A percentile compares a stretch with the other conserved stretches of the same genome.
phyloP scores from a whole-genome alignment of 1,140 invertebrate species.

The Drosophila sp. region DNA sequence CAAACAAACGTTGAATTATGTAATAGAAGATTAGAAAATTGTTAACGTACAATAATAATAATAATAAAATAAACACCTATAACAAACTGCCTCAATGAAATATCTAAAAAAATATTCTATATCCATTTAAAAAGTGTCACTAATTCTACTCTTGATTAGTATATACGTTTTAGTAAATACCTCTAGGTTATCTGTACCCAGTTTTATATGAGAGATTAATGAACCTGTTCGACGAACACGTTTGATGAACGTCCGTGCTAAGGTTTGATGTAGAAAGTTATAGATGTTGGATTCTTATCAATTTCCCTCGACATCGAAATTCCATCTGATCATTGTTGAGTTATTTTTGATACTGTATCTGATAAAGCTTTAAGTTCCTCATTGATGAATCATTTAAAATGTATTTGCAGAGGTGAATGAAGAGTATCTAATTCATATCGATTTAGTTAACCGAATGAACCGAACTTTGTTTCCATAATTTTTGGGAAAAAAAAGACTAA shows the following conservation, averaged over 20 bases:
- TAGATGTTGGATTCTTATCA: neutral
- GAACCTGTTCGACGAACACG: neutral
- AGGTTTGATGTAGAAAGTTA: neutral
- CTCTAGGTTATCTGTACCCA: neutral
- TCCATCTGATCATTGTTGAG: neutral
- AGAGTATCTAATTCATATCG: too few relatives aligned
- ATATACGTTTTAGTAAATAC: too few relatives aligned
- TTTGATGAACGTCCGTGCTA: neutral
- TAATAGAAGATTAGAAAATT: conserved; percentile 18
- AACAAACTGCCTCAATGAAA: conserved; percentile 38
- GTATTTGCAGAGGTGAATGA: too few relatives aligned
- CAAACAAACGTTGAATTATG: conserved; percentile 29
- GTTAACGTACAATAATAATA: conserved; percentile 7
- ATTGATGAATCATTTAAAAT: too few relatives aligned
- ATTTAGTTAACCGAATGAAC: too few relatives aligned
- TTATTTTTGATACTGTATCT: too few relatives aligned
- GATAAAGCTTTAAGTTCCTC: too few relatives aligned
- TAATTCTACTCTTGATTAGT: too few relatives aligned
- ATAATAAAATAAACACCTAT: conserved; percentile 18
- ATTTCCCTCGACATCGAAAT: neutral
- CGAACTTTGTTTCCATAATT: neutral
- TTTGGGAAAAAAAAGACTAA: conserved; percentile 2
- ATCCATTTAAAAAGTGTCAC: neutral
- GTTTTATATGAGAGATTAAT: neutral
- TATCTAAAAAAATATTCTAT: conserved; percentile 9